phyloP scores from a whole-genome alignment of 2,113 vertebrate species.

The Pristiophorus japonicus region DNA sequence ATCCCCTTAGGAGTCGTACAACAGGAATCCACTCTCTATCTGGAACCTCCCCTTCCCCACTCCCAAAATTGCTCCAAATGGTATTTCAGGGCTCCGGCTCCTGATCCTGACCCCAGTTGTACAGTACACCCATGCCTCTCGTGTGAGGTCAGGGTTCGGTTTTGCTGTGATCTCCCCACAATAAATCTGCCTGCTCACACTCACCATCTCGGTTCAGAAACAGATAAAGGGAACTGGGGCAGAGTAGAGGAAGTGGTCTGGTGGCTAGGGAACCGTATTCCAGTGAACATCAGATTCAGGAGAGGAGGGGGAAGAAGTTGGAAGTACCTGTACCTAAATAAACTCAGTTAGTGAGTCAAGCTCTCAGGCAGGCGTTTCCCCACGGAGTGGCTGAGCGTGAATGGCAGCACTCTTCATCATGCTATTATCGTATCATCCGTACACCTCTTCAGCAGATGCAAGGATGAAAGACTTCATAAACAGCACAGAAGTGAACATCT shows the following conservation, averaged over 20 bases:
- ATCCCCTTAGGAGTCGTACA: too few relatives aligned
- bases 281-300: neutral
- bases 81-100: too few relatives aligned
- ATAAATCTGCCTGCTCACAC: neutral
- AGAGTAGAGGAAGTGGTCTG: neutral
- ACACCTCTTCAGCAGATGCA: neutral
- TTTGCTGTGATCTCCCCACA: neutral
- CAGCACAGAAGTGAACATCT: conserved; percentile 33
- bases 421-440: conserved; percentile 38
- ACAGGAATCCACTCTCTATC: too few relatives aligned
- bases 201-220: neutral
- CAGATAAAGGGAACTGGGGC: neutral
- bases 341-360: neutral
- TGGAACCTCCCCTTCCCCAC: too few relatives aligned
- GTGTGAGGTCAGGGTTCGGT: too few relatives aligned
- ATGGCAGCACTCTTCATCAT: neutral
- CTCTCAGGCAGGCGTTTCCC: neutral
- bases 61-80: too few relatives aligned
- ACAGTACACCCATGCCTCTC: too few relatives aligned
- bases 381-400: neutral
- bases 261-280: neutral
- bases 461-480: conserved; percentile 4
- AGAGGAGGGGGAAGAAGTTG: neutral
- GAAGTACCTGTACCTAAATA: too few relatives aligned
- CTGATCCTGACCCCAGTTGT: too few relatives aligned